These are phyloP conservation scores for Andrena camellia DNA, from an alignment of 2,888 invertebrate species.

Conservation along the genomic window DNA sequence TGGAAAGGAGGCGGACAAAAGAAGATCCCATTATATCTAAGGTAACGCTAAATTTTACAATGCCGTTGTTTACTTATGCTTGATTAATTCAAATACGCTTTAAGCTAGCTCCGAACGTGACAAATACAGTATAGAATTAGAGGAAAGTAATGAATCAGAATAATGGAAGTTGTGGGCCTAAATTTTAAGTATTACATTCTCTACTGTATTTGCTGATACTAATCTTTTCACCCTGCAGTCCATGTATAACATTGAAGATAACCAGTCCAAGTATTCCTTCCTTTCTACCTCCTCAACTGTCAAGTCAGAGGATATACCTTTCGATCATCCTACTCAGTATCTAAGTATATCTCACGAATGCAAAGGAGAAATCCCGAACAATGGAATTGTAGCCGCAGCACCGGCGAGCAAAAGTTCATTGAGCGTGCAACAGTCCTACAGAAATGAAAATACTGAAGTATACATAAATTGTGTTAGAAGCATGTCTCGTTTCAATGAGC, in stretches of 20 bases:
- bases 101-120: constrained; percentile 34
- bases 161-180: constrained; percentile 7
- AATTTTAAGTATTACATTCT: constrained; percentile 56
- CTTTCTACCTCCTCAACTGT: constrained; percentile 51
- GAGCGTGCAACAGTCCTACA: constrained; percentile 46
- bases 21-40: constrained; percentile 83
- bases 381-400: constrained; percentile 25
- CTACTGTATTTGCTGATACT: constrained; percentile 72
- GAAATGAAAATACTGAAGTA: constrained; percentile 46
- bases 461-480: constrained; percentile 57
- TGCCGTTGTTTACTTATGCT: not conserved
- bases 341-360: constrained; percentile 38
- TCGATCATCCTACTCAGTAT: constrained; percentile 55
- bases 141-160: not conserved
- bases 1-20: constrained; percentile 85
- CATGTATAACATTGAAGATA: constrained; percentile 60
- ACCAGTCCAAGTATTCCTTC: constrained; percentile 61
- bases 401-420: constrained; percentile 40
- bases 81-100: not conserved
- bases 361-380: constrained; percentile 45
- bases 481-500: constrained; percentile 49
- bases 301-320: constrained; percentile 61
- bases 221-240: constrained; percentile 72
- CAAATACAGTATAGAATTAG: constrained; percentile 71
- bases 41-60: constrained; percentile 67